phyloP scores from a whole-genome alignment of 2,113 vertebrate species.

The Saguinus imperator region DNA sequence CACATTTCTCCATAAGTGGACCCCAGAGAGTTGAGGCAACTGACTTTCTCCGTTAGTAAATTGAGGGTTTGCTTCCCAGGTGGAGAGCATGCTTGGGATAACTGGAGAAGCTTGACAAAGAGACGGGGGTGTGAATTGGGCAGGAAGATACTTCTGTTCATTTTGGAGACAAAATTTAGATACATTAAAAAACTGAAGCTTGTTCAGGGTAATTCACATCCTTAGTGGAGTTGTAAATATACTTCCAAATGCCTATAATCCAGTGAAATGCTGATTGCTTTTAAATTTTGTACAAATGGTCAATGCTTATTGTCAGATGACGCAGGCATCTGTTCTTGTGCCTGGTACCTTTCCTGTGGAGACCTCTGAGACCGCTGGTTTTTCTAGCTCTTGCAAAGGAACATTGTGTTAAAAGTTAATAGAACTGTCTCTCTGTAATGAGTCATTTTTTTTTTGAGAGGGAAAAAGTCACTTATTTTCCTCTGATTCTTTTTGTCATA shows the following conservation, averaged over 20 bases:
- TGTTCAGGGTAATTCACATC: neutral
- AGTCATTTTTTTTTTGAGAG: slow-evolving; percentile 68
- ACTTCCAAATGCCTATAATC: neutral
- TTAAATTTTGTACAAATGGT: slow-evolving; percentile 49
- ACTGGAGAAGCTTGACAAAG: neutral
- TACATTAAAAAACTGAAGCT: neutral
- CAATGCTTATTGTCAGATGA: slow-evolving; percentile 5
- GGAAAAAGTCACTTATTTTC: slow-evolving; percentile 75
- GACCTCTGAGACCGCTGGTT: slow-evolving; percentile 37
- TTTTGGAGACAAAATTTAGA: neutral
- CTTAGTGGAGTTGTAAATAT: slow-evolving; percentile 47
- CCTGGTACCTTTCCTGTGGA: slow-evolving; percentile 76
- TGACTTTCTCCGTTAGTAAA: neutral
- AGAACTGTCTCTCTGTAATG: slow-evolving; percentile 74
- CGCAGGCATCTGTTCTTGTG: slow-evolving; percentile 72
- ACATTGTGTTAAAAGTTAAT: slow-evolving; percentile 65
- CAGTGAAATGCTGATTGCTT: slow-evolving; percentile 35
- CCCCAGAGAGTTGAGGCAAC: neutral
- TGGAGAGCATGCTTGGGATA: no score
- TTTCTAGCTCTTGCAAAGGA: slow-evolving; percentile 75
- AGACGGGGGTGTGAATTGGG: neutral
- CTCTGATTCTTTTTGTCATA: slow-evolving; percentile 71
- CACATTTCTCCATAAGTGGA: neutral
- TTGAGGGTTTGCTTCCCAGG: neutral
- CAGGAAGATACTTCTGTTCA: neutral